Base-by-base conservation (phyloP, 2,888 invertebrate species). In the Chelonus formosanus region DNA sequence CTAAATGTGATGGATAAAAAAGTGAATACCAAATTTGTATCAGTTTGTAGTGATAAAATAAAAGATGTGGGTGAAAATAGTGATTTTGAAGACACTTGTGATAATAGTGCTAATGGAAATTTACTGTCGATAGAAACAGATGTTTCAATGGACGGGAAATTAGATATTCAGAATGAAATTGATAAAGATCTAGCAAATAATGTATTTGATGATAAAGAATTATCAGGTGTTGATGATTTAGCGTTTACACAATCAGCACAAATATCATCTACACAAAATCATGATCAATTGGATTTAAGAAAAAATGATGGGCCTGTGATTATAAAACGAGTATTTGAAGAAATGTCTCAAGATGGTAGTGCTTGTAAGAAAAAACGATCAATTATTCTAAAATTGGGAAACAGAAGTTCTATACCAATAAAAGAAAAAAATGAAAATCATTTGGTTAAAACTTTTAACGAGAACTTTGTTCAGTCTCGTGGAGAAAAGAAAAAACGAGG, bases 301-400 rank as follows among this genome's bases (percentile, higher is more conserved):
- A 60, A 50, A 47, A 53, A 55, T 10, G 45, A 54, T 10, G 60
- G 53, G 7, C 54, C 59, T 7, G 60, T 65, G 5, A 53, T 65
- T 32, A 65, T 65, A 50, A 55, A 47, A 60, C 54, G 65, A 48
- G 44, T 65, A 20, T 65, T 60, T 43, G 56, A 60, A 34, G 60
- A 65, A 6, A 65, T 52, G 44, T 48, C 55, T 31, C 31, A 44
- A 54, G 56, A 44, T 36, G 57, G 54, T 36, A 55, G 36, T 4
- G 47, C 54, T n/a, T 43, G 55, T 20, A 10, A 34, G 8, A 65
- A 65, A 20, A 65, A 60, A 48, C 65, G 65, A 7, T 60, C 54
- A 36, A 65, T 65, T 44, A 60, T 65, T 32, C 35, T 65, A 8
- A 60, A 65, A 60, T 40, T 65, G 32, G 60, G 57, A 20, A 50